A percentile compares a stretch with the other conserved stretches of the same genome.
Conservation (phyloP, 2,888 invertebrate species). For the Melanargia galathea region DNA sequence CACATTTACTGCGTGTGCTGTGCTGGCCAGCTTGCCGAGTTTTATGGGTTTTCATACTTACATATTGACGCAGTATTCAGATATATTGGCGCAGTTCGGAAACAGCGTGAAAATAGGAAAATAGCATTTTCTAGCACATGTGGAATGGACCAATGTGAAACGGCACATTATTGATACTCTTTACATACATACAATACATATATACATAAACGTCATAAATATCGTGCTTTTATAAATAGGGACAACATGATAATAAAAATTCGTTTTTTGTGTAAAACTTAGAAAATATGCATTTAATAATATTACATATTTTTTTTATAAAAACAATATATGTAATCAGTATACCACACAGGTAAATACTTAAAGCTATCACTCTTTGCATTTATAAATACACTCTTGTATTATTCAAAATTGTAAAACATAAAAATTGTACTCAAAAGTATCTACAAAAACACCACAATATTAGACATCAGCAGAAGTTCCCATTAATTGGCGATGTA, state of each 20-base stretch:
- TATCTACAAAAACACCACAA: slow-evolving; percentile 17
- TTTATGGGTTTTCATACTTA: too few relatives aligned
- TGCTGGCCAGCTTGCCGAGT: too few relatives aligned
- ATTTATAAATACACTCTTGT: slow-evolving; percentile 12
- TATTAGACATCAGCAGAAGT: too few relatives aligned
- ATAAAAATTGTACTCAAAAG: slow-evolving; percentile 23
- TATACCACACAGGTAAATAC: slow-evolving; percentile 65
- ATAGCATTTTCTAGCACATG: too few relatives aligned
- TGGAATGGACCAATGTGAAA: too few relatives aligned
- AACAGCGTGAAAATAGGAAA: too few relatives aligned
- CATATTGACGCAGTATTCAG: too few relatives aligned
- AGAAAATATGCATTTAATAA: slow-evolving; percentile 31
- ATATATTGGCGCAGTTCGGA: too few relatives aligned
- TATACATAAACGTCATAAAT: neutral
- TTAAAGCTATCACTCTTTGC: slow-evolving; percentile 55
- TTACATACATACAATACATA: too few relatives aligned
- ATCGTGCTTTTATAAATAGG: neutral
- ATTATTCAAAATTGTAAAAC: slow-evolving; percentile 3
- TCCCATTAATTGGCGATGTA: too few relatives aligned
- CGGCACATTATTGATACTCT: too few relatives aligned
- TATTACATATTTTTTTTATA: slow-evolving; percentile 28
- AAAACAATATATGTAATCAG: slow-evolving; percentile 41
- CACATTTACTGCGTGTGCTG: too few relatives aligned
- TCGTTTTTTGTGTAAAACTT: neutral
- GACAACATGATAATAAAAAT: neutral